Percentiles rank a stretch among this genome's conserved stretches.
These are phyloP conservation scores for Solea senegalensis DNA, from an alignment of 2,113 vertebrate genomes.

Conservation along the genomic window DNA sequence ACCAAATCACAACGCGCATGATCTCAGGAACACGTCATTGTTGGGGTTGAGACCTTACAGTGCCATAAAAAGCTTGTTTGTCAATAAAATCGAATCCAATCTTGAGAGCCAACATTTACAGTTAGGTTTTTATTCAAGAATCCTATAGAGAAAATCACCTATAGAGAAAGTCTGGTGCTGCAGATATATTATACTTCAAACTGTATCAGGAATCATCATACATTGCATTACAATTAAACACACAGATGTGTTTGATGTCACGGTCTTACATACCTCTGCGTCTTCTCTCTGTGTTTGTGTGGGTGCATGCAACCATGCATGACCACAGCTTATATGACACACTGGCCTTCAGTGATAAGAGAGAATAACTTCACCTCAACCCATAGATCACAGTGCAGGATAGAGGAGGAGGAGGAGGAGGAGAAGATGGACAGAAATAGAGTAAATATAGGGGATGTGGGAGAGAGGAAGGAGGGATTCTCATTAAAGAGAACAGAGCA, in stretches of 20 bases:
- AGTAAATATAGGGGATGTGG: conserved; percentile 27
- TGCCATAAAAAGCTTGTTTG: no score
- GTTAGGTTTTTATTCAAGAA: no score
- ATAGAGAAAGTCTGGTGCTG: not conserved
- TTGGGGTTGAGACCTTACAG: no score
- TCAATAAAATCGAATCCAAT: no score
- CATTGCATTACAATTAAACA: no score
- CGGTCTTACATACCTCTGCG: not conserved
- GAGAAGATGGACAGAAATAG: conserved; percentile 2
- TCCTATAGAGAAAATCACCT: not conserved
- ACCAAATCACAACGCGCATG: no score
- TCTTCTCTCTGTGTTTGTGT: conserved; percentile 1
- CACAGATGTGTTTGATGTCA: no score
- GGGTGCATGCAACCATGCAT: conserved; percentile 7
- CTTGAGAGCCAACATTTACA: no score
- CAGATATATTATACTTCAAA: not conserved
- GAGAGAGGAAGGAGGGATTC: conserved; percentile 17
- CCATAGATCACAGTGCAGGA: conserved; percentile 13
- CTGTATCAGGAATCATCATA: not conserved
- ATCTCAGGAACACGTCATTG: no score
- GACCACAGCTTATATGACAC: conserved; percentile 25
- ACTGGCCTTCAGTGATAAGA: conserved; percentile 39
- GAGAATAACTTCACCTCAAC: conserved; percentile 29
- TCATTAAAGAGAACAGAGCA: conserved; percentile 4
- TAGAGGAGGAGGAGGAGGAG: conserved; percentile 11